Evolutionary conservation across 2,888 invertebrate genomes (phyloP).

Genomic region (Hipparchia semele): DNA sequence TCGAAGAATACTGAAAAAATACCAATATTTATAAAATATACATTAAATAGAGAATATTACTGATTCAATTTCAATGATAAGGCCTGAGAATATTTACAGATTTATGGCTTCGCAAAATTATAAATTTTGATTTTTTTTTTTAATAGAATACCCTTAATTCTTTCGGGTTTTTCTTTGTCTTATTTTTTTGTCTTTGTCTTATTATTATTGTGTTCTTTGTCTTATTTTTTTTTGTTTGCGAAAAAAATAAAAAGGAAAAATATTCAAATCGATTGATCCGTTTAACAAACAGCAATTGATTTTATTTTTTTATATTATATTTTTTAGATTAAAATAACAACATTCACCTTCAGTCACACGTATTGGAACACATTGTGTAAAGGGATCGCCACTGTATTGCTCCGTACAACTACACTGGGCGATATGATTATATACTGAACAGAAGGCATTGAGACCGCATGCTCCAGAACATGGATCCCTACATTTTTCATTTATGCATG

Average conservation of each 20-base stretch:
- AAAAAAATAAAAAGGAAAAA: not conserved
- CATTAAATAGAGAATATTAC: not conserved
- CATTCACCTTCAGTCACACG: constrained; percentile 63
- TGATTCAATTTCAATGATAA: not conserved
- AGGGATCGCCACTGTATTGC: constrained; percentile 84
- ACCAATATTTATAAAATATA: not conserved
- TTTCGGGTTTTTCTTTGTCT: no score
- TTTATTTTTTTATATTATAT: no score
- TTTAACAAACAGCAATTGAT: no score
- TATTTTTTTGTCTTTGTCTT: no score
- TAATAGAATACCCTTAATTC: no score
- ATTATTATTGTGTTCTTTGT: no score
- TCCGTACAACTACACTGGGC: constrained; percentile 85
- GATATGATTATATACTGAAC: constrained; percentile 84
- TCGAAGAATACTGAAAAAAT: constrained; percentile 54
- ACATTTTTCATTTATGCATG: constrained; percentile 86
- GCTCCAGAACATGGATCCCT: constrained; percentile 87
- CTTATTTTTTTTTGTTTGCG: no score
- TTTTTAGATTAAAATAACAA: constrained; percentile 7
- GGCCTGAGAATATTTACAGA: not conserved
- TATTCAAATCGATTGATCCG: not conserved
- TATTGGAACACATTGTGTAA: constrained; percentile 69
- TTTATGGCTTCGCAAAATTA: not conserved
- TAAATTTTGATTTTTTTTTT: no score
- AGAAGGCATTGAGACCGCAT: constrained; percentile 83